Evolutionary conservation across 2,797 vertebrate species (phyloP).

Genomic region (Sebastes matsubarae): DNA sequence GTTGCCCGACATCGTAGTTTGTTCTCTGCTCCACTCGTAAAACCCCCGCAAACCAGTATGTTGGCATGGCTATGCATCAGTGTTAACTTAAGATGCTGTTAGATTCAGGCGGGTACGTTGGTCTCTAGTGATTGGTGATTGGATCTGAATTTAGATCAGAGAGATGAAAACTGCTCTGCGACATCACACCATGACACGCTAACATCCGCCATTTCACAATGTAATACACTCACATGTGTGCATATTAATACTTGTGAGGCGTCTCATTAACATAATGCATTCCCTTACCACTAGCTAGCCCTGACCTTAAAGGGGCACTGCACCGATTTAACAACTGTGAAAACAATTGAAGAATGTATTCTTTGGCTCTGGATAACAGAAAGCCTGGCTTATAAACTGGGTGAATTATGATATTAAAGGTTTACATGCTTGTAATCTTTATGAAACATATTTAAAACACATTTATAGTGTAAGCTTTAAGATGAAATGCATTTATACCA

Average conservation of each 20-base stretch:
- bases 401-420: background rate
- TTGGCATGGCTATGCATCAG: too few relatives aligned
- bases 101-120: background rate
- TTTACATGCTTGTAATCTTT: too few relatives aligned
- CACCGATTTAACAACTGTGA: background rate
- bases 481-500: too few relatives aligned
- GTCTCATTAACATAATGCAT: background rate
- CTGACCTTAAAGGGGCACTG: background rate
- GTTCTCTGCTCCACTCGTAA: too few relatives aligned
- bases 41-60: too few relatives aligned
- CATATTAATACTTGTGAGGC: background rate
- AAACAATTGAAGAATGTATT: background rate
- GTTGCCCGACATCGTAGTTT: too few relatives aligned
- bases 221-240: background rate
- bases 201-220: conserved; percentile 11
- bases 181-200: background rate
- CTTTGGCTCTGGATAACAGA: background rate
- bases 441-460: too few relatives aligned
- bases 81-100: background rate
- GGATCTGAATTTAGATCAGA: background rate
- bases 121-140: background rate
- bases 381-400: background rate
- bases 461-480: too few relatives aligned
- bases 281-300: background rate
- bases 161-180: background rate